Evolutionary conservation across 2,888 invertebrate genomes (phyloP).

Genomic region (Phortica magna): DNA sequence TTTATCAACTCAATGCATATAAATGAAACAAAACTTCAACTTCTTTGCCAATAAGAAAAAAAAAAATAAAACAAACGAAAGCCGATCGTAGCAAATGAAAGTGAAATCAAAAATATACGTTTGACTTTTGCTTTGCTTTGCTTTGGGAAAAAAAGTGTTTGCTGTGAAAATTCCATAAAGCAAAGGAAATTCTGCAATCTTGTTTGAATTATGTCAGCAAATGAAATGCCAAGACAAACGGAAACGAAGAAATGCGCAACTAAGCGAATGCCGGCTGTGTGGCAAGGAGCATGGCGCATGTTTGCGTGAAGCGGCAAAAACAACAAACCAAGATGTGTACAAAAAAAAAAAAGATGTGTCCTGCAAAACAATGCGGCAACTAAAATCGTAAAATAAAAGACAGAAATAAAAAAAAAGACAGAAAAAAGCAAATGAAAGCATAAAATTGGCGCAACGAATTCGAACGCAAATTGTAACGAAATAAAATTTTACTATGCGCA

Average conservation of each 20-base stretch:
- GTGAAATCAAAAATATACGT: background rate
- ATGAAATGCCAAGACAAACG: background rate
- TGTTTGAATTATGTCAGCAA: background rate
- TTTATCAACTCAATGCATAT: constrained; percentile 26
- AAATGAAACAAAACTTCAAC: background rate
- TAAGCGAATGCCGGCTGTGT: constrained; percentile 62
- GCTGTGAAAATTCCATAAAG: constrained; percentile 11
- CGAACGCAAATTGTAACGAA: constrained; percentile 71
- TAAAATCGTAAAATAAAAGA: constrained; percentile 52
- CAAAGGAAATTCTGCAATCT: background rate
- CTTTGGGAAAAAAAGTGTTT: background rate
- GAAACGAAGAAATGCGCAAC: constrained; percentile 23
- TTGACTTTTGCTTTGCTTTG: constrained; percentile 11
- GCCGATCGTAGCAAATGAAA: background rate
- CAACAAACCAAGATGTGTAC: constrained; percentile 11
- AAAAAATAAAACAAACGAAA: no score
- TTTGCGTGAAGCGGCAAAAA: constrained; percentile 36
- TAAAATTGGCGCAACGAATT: constrained; percentile 52
- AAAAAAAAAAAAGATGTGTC: constrained; percentile 35
- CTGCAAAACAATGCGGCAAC: constrained; percentile 51
- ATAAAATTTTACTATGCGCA: constrained; percentile 74
- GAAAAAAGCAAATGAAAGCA: constrained; percentile 5
- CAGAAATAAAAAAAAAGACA: constrained; percentile 34
- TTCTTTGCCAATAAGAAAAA: constrained; percentile 2
- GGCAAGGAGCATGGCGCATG: constrained; percentile 45